Percentiles rank a stretch among this genome's conserved stretches.
These are phyloP conservation scores for Copidosoma aretas DNA, from an alignment of 2,888 invertebrate genomes.

Conservation along the genomic window DNA sequence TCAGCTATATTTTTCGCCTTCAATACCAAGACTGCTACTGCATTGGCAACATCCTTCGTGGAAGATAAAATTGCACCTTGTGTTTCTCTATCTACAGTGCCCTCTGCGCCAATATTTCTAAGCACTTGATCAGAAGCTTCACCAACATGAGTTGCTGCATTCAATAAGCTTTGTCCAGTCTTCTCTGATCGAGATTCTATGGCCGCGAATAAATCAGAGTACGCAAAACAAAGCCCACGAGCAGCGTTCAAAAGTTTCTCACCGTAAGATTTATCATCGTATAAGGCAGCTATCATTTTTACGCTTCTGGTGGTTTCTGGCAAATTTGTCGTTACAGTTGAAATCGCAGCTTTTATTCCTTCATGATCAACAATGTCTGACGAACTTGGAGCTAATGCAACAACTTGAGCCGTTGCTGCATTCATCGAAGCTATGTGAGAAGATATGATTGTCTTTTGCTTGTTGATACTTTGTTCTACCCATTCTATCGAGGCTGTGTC, in stretches of 20 bases:
- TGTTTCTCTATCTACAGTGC: conserved; percentile 81
- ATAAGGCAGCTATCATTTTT: conserved; percentile 92
- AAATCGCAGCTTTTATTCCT: conserved; percentile 95
- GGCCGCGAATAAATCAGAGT: conserved; percentile 91
- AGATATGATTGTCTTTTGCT: conserved; percentile 94
- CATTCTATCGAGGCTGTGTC: conserved; percentile 89
- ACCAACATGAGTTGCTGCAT: conserved; percentile 95
- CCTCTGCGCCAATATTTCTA: conserved; percentile 90
- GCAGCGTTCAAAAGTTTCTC: conserved; percentile 91
- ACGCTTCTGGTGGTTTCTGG: conserved; percentile 96
- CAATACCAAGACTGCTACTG: conserved; percentile 93
- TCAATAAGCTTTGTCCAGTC: conserved; percentile 90
- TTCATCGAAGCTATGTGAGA: conserved; percentile 99
- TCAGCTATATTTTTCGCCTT: conserved; percentile 97
- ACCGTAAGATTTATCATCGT: conserved; percentile 85
- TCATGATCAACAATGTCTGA: conserved; percentile 93
- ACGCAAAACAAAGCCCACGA: conserved; percentile 88
- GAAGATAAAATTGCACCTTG: conserved; percentile 90
- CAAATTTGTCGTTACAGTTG: conserved; percentile 94
- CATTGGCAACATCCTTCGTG: conserved; percentile 97
- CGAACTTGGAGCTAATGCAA: conserved; percentile 87
- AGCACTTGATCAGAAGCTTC: conserved; percentile 95
- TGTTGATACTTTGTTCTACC: conserved; percentile 93
- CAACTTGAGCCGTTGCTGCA: conserved; percentile 97
- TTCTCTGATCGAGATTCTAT: conserved; percentile 94